Evolutionary conservation across 2,797 vertebrate species (phyloP).

Genomic region (Pseudochirops cupreus): DNA sequence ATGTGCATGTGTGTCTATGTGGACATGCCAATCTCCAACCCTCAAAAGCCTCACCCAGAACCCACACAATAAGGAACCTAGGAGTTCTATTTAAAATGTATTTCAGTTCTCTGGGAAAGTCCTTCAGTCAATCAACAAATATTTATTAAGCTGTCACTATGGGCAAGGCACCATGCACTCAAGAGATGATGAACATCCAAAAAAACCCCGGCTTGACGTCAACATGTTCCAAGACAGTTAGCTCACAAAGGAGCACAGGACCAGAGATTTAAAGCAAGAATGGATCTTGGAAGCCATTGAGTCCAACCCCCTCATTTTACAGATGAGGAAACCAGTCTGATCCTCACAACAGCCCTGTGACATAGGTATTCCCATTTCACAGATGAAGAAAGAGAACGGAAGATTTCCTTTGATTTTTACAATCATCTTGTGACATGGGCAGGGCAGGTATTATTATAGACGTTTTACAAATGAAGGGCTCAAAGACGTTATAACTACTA

Average conservation of each 20-base stretch:
- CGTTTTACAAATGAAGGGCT: neutral
- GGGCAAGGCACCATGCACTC: neutral
- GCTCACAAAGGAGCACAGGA: neutral
- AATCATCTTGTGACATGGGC: neutral
- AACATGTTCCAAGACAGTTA: neutral
- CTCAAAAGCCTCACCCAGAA: neutral
- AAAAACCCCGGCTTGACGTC: neutral
- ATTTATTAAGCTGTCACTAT: neutral
- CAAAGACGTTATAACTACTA: neutral
- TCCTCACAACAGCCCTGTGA: neutral
- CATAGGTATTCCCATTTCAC: neutral
- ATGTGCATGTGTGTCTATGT: neutral
- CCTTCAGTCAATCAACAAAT: neutral
- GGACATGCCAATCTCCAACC: neutral
- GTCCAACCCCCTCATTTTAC: neutral
- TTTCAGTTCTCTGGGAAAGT: neutral
- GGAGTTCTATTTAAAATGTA: constrained; percentile 1
- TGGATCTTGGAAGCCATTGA: neutral
- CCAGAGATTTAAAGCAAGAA: neutral
- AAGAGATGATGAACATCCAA: neutral
- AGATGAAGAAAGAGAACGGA: neutral
- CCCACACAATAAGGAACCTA: neutral
- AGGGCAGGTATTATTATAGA: neutral
- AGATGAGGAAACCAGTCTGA: neutral
- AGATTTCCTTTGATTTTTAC: neutral